Evolutionary conservation across 2,113 vertebrate genomes (phyloP).

Genomic region (Erpornis zantholeuca): DNA sequence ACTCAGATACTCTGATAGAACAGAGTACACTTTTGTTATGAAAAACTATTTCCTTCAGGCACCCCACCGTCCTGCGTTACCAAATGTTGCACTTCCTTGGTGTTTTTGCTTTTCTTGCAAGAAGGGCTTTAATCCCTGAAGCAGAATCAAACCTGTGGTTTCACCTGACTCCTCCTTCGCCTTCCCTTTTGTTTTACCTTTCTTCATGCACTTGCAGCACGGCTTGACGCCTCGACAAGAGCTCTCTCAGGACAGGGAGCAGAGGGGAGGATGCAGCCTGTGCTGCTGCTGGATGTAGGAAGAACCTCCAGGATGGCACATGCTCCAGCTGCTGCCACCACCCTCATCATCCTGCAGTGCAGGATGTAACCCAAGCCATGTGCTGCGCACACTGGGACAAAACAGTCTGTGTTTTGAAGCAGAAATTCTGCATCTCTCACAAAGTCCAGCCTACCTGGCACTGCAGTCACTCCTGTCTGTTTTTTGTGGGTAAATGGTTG

Average conservation of each 20-base stretch:
- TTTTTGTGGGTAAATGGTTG: neutral
- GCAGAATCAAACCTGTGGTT: neutral
- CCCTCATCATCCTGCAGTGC: neutral
- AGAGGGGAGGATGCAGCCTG: rapidly evolving
- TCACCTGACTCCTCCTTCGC: neutral
- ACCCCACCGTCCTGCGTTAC: neutral
- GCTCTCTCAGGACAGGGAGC: neutral
- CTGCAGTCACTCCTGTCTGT: neutral
- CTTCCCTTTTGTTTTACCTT: neutral
- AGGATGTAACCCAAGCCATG: neutral
- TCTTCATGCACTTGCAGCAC: neutral
- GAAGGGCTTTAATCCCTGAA: neutral
- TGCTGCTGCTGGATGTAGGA: neutral
- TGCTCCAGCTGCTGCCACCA: neutral
- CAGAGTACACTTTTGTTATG: neutral
- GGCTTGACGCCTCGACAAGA: rapidly evolving
- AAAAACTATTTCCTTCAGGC: neutral
- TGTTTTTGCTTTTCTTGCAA: neutral
- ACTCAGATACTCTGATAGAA: neutral
- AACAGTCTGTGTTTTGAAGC: neutral
- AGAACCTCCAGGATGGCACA: neutral
- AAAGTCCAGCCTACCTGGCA: neutral
- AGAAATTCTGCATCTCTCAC: neutral
- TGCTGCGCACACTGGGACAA: neutral
- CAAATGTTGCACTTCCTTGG: neutral